Evolutionary conservation across 2,888 invertebrate genomes (phyloP).

Genomic region (Ophion costatus): DNA sequence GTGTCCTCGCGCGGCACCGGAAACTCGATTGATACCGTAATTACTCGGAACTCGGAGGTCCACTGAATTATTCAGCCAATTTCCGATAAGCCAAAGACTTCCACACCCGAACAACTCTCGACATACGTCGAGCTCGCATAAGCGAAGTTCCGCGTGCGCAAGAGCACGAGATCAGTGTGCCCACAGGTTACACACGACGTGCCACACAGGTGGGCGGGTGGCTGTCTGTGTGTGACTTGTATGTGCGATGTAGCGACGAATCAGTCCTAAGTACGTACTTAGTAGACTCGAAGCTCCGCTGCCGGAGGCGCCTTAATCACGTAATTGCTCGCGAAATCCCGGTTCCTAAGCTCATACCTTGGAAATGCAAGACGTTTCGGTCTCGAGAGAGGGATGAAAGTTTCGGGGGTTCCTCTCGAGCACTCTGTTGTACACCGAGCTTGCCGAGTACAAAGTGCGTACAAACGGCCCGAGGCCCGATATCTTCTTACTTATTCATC

Average conservation of each 20-base stretch:
- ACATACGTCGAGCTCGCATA: constrained; percentile 7
- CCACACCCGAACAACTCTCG: constrained; percentile 34
- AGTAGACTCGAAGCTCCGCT: constrained; percentile 71
- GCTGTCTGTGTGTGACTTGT: constrained; percentile 66
- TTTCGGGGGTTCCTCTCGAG: constrained; percentile 53
- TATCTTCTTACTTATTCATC: constrained; percentile 83
- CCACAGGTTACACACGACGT: neutral
- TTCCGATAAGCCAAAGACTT: constrained; percentile 63
- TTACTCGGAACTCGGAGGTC: constrained; percentile 6
- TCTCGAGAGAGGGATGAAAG: constrained; percentile 52
- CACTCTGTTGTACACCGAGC: constrained; percentile 72
- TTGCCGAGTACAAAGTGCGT: constrained; percentile 79
- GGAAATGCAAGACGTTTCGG: constrained; percentile 47
- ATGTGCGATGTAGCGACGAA: constrained; percentile 75
- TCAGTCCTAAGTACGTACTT: constrained; percentile 81
- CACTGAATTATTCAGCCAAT: constrained; percentile 80
- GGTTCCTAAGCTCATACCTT: constrained; percentile 48
- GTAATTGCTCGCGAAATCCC: constrained; percentile 83
- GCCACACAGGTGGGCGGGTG: neutral
- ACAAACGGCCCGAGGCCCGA: constrained; percentile 80
- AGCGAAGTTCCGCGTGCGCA: constrained; percentile 12
- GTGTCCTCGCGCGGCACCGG: neutral
- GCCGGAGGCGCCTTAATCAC: constrained; percentile 69
- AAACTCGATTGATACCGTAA: constrained; percentile 18
- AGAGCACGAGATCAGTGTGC: constrained; percentile 29